phyloP scores from a whole-genome alignment of 2,797 vertebrate genomes.

The Pseudochirops corinnae region DNA sequence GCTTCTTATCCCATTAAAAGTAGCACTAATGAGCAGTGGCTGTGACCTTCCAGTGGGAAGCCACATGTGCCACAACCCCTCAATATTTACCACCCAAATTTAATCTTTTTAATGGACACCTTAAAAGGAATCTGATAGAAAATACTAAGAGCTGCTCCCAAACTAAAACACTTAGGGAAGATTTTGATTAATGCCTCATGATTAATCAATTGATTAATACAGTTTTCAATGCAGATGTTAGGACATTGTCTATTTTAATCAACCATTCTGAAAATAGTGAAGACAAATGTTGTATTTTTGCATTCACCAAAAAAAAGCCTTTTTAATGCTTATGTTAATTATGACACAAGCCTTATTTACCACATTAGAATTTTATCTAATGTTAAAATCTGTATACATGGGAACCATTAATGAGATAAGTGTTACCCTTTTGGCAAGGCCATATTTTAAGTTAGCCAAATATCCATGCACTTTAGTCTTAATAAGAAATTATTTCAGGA shows the following conservation, averaged over 20 bases:
- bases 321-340: constrained; percentile 87
- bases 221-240: constrained; percentile 96
- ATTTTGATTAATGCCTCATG: constrained; percentile 94
- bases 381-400: constrained; percentile 82
- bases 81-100: constrained; percentile 90
- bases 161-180: constrained; percentile 92
- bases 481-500: constrained; percentile 84
- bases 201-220: constrained; percentile 99
- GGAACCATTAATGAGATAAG: constrained; percentile 86
- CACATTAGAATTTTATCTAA: constrained; percentile 82
- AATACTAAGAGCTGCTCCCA: constrained; percentile 90
- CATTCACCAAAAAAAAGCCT: constrained; percentile 80
- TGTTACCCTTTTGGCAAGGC: constrained; percentile 84
- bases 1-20: constrained; percentile 91
- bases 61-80: constrained; percentile 86
- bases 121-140: constrained; percentile 92
- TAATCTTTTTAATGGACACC: constrained; percentile 92
- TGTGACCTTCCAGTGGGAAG: constrained; percentile 88
- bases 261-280: constrained; percentile 87
- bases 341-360: constrained; percentile 80
- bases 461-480: constrained; percentile 74
- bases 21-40: constrained; percentile 89
- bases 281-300: constrained; percentile 87
- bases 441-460: constrained; percentile 83
- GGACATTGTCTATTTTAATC: constrained; percentile 92